Evolutionary conservation across 2,797 vertebrate species (phyloP).

Genomic region (Buphagus erythrorhynchus): DNA sequence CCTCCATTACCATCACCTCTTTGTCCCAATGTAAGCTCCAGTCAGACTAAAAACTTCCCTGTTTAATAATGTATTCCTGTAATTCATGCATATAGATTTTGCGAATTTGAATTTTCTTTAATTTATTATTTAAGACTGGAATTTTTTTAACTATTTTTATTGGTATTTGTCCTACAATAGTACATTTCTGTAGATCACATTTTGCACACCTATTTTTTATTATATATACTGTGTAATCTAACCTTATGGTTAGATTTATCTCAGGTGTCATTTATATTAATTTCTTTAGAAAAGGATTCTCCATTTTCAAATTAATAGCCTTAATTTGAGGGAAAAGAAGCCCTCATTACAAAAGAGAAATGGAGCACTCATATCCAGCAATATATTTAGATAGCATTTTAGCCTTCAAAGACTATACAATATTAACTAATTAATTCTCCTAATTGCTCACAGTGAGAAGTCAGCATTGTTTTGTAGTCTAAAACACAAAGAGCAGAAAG

Average conservation of each 20-base stretch:
- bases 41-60: background rate
- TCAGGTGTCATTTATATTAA: background rate
- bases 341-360: background rate
- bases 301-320: background rate
- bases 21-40: background rate
- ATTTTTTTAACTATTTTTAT: background rate
- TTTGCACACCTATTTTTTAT: background rate
- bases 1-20: background rate
- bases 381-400: background rate
- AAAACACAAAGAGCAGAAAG: background rate
- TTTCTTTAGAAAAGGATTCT: background rate
- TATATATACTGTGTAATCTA: background rate
- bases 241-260: background rate
- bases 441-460: background rate
- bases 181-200: background rate
- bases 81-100: background rate
- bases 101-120: background rate
- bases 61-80: background rate
- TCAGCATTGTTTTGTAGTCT: background rate
- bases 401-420: background rate
- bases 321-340: background rate
- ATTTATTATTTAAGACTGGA: background rate
- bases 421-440: background rate
- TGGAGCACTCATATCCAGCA: background rate
- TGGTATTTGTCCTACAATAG: background rate